Base-by-base conservation (phyloP, 2,888 invertebrate genomes). In the Eristalis arbustorum region DNA sequence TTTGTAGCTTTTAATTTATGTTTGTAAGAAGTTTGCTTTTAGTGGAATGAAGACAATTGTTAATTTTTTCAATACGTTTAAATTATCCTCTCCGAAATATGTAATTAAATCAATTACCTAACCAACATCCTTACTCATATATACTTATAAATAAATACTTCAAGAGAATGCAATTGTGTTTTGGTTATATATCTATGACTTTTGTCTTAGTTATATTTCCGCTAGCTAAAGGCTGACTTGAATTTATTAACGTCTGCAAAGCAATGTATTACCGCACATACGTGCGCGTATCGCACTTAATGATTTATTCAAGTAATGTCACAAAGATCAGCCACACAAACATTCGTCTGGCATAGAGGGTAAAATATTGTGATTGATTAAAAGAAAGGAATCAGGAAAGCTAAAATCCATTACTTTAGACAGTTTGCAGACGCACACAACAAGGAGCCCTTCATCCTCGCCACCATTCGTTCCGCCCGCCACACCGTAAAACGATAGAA, bases 321-420 rank as follows among this genome's bases (percentile, higher is more conserved):
- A 79, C 87, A 75, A 56, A 87, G 87, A 78, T 78, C 78, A 83
- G 40, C 83, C 74, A 71, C 56, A 64, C 83, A 79, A 83, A 75
- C 83, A 87, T 82, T 73, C 66, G 37, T 66, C 59, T 40, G 14
- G 72, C 31, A 31, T 23, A 22, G 63, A 57, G 71, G 66, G 61
- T 83, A 57, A 75, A 83, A 72, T 40, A 62, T 57, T 79, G 71
- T 87, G 87, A 87, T 87, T 87, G 87, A 87, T 87, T 87, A 87
- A 87, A 87, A 83, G 78, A 83, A 87, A 87, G 59, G 75, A 77
- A 87, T 78, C 78, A 63, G 59, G 74, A 87, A 87, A 87, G 83
- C 87, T 71, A 87, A 85, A 87, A 87, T 87, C 87, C 87, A 87
- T 87, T 87, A 87, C 71, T 56, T 74, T 63, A 87, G 87, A 87